Evolutionary conservation across 2,888 invertebrate genomes (phyloP), one percentile per base, ranked within the genome.

Genomic region (Hyppa rectilinea): DNA sequence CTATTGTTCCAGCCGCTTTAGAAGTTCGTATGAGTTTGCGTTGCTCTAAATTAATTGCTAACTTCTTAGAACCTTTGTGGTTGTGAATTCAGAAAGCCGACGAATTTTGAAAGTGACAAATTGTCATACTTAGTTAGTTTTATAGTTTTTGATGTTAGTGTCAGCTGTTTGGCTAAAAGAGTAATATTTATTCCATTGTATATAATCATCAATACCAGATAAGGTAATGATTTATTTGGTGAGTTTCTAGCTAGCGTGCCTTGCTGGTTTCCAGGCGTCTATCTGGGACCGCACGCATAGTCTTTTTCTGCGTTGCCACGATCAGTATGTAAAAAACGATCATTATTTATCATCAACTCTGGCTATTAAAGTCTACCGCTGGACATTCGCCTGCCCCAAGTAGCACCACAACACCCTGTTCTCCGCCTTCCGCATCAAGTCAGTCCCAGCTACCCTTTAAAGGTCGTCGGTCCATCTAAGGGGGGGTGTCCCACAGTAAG

Each of bases 31-130:
- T 84, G 88, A 90, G 87, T 90, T 91, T 88, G 87, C 78, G 55
- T 81, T 79, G 75, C 75, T 77, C 87, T 88, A 87, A 90, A 91
- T 91, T 90, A 91, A 92, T 90, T 89, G 86, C 86, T 78, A 81
- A 87, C 87, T 89, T 89, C 85, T 87, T 84, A 84, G 85, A 86
- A 88, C 84, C 87, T 87, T 87, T 86, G 85, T 87, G 84, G 83
- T 78, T 85, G 75, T 82, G 81, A 87, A 87, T 87, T 86, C 82
- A 84, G 78, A 77, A 76, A 81, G 81, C 69, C 78, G 77, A 86
- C 81, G 79, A 85, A 85, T 85, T 83, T 67, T 65, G 67, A 83
- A 81, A 70, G 78, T 75, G 80, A 85, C 83, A 82, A 82, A 85
- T 83, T 82, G 73, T 78, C 69, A 76, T 81, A 47, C 3, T 59